Conservation (phyloP, 2,888 invertebrate species). For the Mesochorus sp. region DNA sequence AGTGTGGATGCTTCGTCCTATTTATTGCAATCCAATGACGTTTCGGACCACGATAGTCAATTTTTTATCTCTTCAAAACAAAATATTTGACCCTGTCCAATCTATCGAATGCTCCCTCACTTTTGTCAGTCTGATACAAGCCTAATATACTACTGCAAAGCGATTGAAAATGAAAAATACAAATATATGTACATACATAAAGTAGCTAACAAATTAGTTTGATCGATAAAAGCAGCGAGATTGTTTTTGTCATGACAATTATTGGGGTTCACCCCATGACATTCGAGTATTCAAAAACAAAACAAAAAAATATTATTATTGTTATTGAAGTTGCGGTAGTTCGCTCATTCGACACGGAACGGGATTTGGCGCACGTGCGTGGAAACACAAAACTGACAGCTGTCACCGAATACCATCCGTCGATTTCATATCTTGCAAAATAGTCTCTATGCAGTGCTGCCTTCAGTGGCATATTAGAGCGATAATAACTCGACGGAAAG, state of each 20-base stretch:
- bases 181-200: background rate
- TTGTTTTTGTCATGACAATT: constrained; percentile 50
- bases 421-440: no score
- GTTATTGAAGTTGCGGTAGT: constrained; percentile 24
- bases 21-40: background rate
- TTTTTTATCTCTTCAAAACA: constrained; percentile 9
- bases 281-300: background rate
- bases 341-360: constrained; percentile 21
- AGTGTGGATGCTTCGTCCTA: no score
- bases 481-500: no score
- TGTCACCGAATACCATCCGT: no score
- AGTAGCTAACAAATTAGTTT: constrained; percentile 51
- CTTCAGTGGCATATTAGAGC: no score
- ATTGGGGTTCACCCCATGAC: constrained; percentile 2
- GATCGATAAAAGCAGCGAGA: constrained; percentile 54
- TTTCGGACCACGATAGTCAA: background rate
- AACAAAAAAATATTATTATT: background rate
- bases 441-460: no score
- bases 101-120: background rate
- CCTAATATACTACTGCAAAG: no score
- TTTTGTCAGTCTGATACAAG: background rate
- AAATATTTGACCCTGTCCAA: background rate
- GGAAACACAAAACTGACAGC: no score
- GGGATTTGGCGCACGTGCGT: constrained; percentile 26
- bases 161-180: background rate